Percentiles rank a stretch among this genome's conserved stretches.
phyloP scores from a whole-genome alignment of 92 coral and sea anemone genomes.

The Porites evermanni region DNA sequence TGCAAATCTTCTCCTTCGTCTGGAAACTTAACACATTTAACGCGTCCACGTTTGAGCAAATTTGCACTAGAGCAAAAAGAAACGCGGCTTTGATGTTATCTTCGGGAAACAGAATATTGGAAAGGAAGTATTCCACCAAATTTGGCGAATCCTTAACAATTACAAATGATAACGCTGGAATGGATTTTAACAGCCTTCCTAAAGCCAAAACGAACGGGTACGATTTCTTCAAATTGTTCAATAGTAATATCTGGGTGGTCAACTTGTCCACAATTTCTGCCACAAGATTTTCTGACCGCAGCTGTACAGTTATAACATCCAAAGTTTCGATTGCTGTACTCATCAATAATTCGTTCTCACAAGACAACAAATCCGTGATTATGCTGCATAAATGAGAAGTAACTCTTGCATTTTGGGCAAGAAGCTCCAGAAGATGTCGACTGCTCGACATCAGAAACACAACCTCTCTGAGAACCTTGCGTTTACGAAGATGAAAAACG shows the following conservation, averaged over 20 bases:
- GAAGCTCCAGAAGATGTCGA: conserved; percentile 50
- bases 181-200: conserved; percentile 78
- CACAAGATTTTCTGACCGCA: conserved; percentile 76
- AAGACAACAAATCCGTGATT: conserved; percentile 67
- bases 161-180: conserved; percentile 69
- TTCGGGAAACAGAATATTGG: conserved; percentile 73
- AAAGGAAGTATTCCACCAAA: conserved; percentile 63
- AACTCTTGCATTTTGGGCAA: conserved; percentile 59
- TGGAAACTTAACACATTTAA: conserved; percentile 43
- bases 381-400: conserved; percentile 71
- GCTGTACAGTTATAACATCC: conserved; percentile 58
- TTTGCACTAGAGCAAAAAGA: conserved; percentile 66
- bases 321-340: conserved; percentile 75
- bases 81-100: conserved; percentile 74
- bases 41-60: conserved; percentile 63
- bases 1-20: conserved; percentile 58
- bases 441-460: conserved; percentile 68
- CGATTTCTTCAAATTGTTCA: conserved; percentile 78
- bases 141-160: conserved; percentile 40
- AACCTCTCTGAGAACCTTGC: conserved; percentile 84
- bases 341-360: conserved; percentile 62
- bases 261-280: conserved; percentile 77
- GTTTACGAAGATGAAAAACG: conserved; percentile 73
- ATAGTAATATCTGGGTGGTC: conserved; percentile 49
- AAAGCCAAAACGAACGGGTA: conserved; percentile 72